These are phyloP conservation scores for Catagonus wagneri DNA, from an alignment of 2,113 vertebrate genomes.

Conservation along the genomic window DNA sequence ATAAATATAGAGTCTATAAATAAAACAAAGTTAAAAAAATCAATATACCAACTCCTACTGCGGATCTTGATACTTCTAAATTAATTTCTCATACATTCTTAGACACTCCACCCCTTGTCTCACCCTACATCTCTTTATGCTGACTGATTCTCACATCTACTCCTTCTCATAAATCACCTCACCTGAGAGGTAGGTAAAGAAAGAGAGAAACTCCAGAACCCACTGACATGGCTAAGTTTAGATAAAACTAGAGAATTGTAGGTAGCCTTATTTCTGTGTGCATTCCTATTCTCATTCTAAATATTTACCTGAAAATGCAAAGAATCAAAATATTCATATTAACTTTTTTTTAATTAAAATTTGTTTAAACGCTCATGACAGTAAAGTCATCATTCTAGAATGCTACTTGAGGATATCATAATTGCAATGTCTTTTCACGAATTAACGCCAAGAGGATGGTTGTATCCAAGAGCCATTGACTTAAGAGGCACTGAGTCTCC, in stretches of 20 bases:
- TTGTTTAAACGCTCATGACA: background rate
- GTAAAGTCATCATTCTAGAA: background rate
- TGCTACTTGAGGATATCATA: background rate
- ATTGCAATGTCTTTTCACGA: background rate
- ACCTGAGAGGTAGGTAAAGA: background rate
- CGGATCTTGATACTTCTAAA: background rate
- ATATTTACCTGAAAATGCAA: background rate
- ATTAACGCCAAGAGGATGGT: background rate
- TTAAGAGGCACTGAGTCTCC: background rate
- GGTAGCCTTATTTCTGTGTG: background rate
- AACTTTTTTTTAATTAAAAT: background rate
- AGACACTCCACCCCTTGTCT: background rate
- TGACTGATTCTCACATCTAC: background rate
- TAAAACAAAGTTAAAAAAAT: background rate
- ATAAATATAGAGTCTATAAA: background rate
- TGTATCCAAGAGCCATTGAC: background rate
- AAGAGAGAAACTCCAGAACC: background rate
- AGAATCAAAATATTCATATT: background rate
- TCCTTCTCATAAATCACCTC: background rate
- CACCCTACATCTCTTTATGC: too few species aligned
- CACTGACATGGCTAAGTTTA: background rate
- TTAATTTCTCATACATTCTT: background rate
- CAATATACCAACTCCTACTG: background rate
- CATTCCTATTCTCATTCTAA: background rate
- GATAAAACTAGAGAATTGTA: background rate